Percentiles rank a stretch among this genome's conserved stretches.
These are phyloP conservation scores for Protaetia brevitarsis DNA, from an alignment of 1,140 invertebrate species.

Conservation along the genomic window DNA sequence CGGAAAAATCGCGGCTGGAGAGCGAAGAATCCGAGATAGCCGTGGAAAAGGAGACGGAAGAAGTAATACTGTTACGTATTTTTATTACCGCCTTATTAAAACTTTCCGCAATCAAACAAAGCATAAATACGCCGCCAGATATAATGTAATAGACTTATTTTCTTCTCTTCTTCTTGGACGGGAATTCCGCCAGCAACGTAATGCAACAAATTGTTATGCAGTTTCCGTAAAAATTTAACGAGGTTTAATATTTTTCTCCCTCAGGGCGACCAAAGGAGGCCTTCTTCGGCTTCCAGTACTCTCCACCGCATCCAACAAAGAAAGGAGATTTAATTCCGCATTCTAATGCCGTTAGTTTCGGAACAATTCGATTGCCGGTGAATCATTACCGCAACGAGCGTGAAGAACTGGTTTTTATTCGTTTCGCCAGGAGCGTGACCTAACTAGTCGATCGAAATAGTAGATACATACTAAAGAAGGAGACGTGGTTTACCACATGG, in stretches of 20 bases:
- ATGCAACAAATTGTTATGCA: slow-evolving; percentile 15
- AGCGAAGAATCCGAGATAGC: neutral
- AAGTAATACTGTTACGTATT: slow-evolving; percentile 15
- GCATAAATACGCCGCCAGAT: slow-evolving; percentile 1
- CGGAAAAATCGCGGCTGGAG: neutral
- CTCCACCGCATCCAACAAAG: neutral
- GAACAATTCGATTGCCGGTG: neutral
- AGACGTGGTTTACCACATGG: too few relatives aligned
- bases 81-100: slow-evolving; percentile 15
- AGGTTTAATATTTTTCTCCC: slow-evolving; percentile 5
- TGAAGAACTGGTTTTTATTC: neutral
- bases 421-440: neutral
- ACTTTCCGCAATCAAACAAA: slow-evolving; percentile 17
- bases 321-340: slow-evolving; percentile 3
- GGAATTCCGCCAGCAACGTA: neutral
- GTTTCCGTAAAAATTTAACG: slow-evolving; percentile 17
- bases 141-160: slow-evolving; percentile 12
- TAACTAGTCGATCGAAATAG: neutral
- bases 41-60: neutral
- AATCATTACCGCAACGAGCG: neutral
- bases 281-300: neutral
- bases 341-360: slow-evolving; percentile 3
- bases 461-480: too few relatives aligned
- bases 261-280: neutral
- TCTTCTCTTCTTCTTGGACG: neutral